phyloP scores from a whole-genome alignment of 2,113 vertebrate genomes.

The Neotoma lepida region DNA sequence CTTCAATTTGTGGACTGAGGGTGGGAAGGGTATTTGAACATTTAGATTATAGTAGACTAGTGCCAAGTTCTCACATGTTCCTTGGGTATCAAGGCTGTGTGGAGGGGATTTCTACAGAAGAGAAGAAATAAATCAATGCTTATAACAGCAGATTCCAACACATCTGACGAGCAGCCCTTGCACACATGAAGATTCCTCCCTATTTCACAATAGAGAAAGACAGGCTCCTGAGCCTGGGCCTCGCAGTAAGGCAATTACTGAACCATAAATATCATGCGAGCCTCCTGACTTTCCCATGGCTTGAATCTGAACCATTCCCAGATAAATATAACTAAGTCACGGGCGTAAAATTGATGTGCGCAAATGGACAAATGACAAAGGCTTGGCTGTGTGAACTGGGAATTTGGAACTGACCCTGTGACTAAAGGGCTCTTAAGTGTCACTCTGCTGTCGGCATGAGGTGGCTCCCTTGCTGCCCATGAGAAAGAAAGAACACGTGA shows the following conservation, averaged over 20 bases:
- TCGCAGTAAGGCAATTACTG: slow-evolving; percentile 60
- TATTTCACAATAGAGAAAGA: slow-evolving; percentile 43
- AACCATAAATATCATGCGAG: slow-evolving; percentile 63
- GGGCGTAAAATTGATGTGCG: slow-evolving; percentile 37
- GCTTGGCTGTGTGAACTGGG: not conserved
- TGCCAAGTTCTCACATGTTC: not conserved
- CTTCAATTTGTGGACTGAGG: not conserved
- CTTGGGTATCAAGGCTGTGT: not conserved
- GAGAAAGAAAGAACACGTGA: not conserved
- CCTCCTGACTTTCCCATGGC: slow-evolving; percentile 70
- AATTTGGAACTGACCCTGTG: not conserved
- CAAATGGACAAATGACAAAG: slow-evolving; percentile 13
- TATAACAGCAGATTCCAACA: not conserved
- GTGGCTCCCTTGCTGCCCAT: not conserved
- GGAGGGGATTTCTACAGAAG: not conserved
- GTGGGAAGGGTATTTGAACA: not conserved
- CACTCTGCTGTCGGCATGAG: not conserved
- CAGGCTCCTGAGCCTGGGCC: slow-evolving; percentile 22
- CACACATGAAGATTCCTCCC: not conserved
- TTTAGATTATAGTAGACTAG: not conserved
- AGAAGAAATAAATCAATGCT: not conserved
- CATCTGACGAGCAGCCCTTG: not conserved
- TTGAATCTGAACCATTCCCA: slow-evolving; percentile 52
- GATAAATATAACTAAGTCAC: slow-evolving; percentile 65
- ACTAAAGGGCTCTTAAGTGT: not conserved